Conservation (phyloP, 2,113 vertebrate genomes). For the Thunnus thynnus region DNA sequence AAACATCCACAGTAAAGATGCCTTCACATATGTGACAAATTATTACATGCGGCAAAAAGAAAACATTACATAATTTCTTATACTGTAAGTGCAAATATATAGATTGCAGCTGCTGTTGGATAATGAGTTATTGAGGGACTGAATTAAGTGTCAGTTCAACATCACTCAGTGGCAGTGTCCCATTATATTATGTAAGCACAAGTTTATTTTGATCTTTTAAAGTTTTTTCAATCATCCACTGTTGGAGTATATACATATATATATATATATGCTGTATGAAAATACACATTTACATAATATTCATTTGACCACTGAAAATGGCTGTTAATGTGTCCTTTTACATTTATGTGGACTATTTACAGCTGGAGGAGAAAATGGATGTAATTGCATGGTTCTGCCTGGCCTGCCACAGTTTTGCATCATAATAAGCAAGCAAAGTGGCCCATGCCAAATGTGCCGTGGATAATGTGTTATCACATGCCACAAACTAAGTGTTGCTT, state of each 20-base stretch:
- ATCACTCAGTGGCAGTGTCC: not conserved
- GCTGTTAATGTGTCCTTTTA: not conserved
- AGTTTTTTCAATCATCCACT: not conserved
- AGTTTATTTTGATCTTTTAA: not conserved
- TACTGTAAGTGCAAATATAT: not conserved
- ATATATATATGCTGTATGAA: not conserved
- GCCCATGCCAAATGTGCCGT: conserved; percentile 17
- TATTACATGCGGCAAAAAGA: too few relatives aligned
- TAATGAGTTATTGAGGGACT: too few relatives aligned
- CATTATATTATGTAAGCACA: not conserved
- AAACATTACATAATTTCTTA: too few relatives aligned
- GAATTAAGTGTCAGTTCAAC: too few relatives aligned
- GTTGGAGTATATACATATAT: too few relatives aligned
- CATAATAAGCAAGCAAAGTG: conserved; percentile 15
- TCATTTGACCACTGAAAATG: not conserved
- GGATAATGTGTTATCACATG: conserved; percentile 39
- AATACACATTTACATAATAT: not conserved
- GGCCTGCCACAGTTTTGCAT: not conserved
- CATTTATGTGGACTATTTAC: not conserved
- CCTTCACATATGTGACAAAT: not conserved
- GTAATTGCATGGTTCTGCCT: not conserved
- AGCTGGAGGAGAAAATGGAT: not conserved
- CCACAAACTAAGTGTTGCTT: conserved; percentile 4
- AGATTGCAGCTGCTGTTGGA: too few relatives aligned
- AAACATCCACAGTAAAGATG: not conserved